A percentile compares a stretch with the other conserved stretches of the same genome.
Evolutionary conservation across 1,140 invertebrate genomes (phyloP).

Genomic region (Zophobas morio): DNA sequence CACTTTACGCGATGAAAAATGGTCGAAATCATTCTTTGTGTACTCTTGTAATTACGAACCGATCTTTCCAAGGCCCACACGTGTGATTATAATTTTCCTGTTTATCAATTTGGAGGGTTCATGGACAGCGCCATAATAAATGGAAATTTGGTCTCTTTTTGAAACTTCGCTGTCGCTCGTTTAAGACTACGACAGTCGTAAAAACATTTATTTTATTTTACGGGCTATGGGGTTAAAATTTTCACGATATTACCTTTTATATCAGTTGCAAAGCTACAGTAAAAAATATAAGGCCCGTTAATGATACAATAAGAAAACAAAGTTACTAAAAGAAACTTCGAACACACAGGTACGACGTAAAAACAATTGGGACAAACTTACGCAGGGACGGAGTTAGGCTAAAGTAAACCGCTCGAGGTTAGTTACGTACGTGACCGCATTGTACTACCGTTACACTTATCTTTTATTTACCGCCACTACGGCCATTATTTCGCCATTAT

Average conservation of each 20-base stretch:
- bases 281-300: conserved; percentile 19
- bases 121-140: not conserved
- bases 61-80: not conserved
- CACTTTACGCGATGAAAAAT: conserved; percentile 30
- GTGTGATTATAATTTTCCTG: conserved; percentile 16
- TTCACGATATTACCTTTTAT: conserved; percentile 23
- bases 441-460: too few species aligned
- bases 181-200: conserved; percentile 13
- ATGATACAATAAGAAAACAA: conserved; percentile 24
- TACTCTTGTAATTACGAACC: conserved; percentile 19
- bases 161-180: not conserved
- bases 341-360: not conserved
- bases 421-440: too few species aligned
- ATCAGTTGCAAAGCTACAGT: conserved; percentile 10
- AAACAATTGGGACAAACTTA: not conserved
- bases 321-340: not conserved
- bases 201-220: conserved; percentile 33
- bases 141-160: conserved; percentile 2
- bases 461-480: too few species aligned
- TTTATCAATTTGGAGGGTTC: not conserved
- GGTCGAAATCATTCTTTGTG: not conserved
- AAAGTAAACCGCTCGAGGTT: not conserved
- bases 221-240: conserved; percentile 9
- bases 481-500: too few species aligned
- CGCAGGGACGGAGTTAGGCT: not conserved